Evolutionary conservation across 2,888 invertebrate species (phyloP), one percentile per base, ranked within the genome.

Genomic region (Euplexia lucipara): DNA sequence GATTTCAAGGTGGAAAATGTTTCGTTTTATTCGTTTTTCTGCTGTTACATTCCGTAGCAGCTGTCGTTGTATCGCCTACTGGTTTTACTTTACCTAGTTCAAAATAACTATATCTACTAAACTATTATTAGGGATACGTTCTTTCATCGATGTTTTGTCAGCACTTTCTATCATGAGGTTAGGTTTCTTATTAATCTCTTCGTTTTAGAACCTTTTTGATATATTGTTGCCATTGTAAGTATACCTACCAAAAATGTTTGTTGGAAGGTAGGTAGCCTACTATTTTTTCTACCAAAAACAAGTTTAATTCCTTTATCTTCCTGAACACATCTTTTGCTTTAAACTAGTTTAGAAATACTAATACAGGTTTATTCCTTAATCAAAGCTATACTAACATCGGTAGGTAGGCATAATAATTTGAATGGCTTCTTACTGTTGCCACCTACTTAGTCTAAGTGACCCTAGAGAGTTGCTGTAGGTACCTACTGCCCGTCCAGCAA

Each of bases 1-100:
- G 91, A 93, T 94, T 90, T 88, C 86, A 88, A 92, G 91, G 90
- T 91, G 92, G 81, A 86, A 90, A 91, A 85, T 79, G 82, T 84
- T 83, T 34, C 81, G 75, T 83, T 69, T 83, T 86, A 30, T 86
- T 85, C 70, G 65, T 85, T 85, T 85, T 84, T 73, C 82, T 84
- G 45, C 57, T 63, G 34, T 30, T 63, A 48, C 59, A 65, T 60
- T 61, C 60, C 48, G 35, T 67, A 61, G 71, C 83, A 86, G 85
- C 82, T 85, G 84, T 67, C 59, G 22, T 64, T 77, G 76, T 80
- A 76, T 57, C 32, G 53, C 42, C 53, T 63, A 64, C 56, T 67
- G 61, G 59, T 53, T 53, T 47, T 32, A 39, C n/a, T 47, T 16
- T 35, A 39, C 14, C 14, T 37, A 5, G 10, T 16, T 39, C 12